phyloP scores from a whole-genome alignment of 2,888 invertebrate genomes.

The Romanomermis culicivorax region DNA sequence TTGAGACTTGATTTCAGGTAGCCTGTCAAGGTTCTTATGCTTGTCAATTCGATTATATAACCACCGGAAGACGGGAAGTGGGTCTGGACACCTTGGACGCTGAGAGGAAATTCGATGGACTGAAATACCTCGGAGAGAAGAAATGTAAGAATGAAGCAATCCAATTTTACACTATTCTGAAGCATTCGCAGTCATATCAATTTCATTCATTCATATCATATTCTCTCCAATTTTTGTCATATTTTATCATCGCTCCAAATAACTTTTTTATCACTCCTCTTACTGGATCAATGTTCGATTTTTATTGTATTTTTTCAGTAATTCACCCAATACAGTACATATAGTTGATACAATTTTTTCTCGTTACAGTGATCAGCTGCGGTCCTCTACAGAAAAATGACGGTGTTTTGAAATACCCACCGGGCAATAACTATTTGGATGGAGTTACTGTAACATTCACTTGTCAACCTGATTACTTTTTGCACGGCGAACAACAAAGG shows the following conservation, averaged over 20 bases:
- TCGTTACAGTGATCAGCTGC: conserved; percentile 15
- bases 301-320: neutral
- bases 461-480: conserved; percentile 19
- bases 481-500: conserved; percentile 17
- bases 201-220: neutral
- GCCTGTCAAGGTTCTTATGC: conserved; percentile 13
- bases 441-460: conserved; percentile 19
- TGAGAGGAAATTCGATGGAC: conserved; percentile 11
- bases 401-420: conserved; percentile 18
- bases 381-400: conserved; percentile 17
- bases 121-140: conserved; percentile 8
- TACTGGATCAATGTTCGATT: neutral
- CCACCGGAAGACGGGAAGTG: conserved; percentile 18
- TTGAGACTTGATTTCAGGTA: conserved; percentile 10
- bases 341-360: neutral
- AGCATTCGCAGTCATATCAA: neutral
- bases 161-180: neutral
- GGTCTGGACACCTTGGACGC: conserved; percentile 17
- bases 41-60: conserved; percentile 18
- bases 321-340: neutral
- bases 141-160: conserved; percentile 4
- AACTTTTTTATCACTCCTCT: neutral
- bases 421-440: conserved; percentile 20
- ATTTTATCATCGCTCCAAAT: too few species aligned
- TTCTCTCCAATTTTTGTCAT: neutral